These are phyloP conservation scores for Caranx melampygus DNA, from an alignment of 2,113 vertebrate species.

Conservation along the genomic window DNA sequence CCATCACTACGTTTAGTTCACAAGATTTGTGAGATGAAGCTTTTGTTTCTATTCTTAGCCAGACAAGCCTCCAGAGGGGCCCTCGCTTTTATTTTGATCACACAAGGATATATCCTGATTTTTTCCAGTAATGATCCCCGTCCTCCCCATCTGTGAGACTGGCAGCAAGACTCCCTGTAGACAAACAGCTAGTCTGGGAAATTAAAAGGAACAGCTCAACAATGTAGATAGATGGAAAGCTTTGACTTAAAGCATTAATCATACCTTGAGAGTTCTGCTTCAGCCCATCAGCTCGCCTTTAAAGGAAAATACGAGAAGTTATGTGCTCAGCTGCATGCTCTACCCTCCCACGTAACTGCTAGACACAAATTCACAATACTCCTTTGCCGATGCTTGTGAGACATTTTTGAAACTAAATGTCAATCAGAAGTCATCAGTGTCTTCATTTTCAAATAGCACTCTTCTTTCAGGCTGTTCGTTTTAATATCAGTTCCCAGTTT, in stretches of 20 bases:
- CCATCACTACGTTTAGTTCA: constrained; percentile 53
- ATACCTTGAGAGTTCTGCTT: constrained; percentile 40
- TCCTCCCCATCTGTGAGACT: constrained; percentile 53
- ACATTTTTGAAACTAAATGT: constrained; percentile 26
- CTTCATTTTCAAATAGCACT: constrained; percentile 9
- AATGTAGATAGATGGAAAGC: constrained; percentile 31
- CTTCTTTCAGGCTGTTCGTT: not conserved
- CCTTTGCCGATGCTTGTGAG: constrained; percentile 1
- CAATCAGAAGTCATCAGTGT: constrained; percentile 34
- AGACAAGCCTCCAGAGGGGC: constrained; percentile 52
- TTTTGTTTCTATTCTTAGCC: constrained; percentile 70
- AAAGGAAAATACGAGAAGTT: constrained; percentile 12
- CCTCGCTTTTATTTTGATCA: constrained; percentile 68
- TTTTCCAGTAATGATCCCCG: constrained; percentile 70
- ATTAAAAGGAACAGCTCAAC: constrained; percentile 47
- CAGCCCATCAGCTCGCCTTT: constrained; percentile 27
- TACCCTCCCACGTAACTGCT: constrained; percentile 21
- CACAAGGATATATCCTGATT: constrained; percentile 65
- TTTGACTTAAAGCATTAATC: constrained; percentile 51
- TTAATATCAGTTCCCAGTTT: constrained; percentile 17
- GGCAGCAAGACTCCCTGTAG: constrained; percentile 52
- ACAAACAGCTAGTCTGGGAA: constrained; percentile 41
- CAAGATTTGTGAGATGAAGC: constrained; percentile 56
- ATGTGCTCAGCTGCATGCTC: not conserved
- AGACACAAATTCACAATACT: constrained; percentile 21